These are phyloP conservation scores for Smutsia temminckii DNA, from an alignment of 2,797 vertebrate genomes.

Conservation along the genomic window DNA sequence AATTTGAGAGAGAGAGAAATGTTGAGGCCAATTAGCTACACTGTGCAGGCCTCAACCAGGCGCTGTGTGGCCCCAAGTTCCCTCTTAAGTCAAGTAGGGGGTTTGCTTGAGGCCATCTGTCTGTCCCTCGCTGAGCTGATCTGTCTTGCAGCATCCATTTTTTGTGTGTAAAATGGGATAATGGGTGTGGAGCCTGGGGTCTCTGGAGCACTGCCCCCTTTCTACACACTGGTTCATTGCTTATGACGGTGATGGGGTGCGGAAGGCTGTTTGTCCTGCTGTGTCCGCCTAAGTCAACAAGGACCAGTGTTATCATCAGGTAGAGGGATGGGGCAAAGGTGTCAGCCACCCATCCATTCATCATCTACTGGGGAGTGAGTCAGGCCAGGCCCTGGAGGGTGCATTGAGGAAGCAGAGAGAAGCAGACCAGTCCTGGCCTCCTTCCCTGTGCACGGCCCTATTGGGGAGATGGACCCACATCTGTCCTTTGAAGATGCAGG, in stretches of 20 bases:
- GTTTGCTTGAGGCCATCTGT: not conserved
- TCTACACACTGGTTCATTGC: rapidly evolving
- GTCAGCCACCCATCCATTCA: not conserved
- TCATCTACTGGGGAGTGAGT: rapidly evolving
- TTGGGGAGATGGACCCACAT: rapidly evolving
- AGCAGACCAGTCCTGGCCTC: rapidly evolving
- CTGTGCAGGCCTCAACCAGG: not conserved
- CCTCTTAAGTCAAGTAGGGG: not conserved
- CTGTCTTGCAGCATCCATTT: not conserved
- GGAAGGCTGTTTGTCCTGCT: rapidly evolving
- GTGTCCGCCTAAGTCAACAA: no score
- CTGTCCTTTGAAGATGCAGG: not conserved
- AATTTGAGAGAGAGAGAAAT: not conserved
- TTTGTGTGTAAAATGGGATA: not conserved
- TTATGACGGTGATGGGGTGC: rapidly evolving
- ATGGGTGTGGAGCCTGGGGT: not conserved
- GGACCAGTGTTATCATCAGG: no score
- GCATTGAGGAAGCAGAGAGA: not conserved
- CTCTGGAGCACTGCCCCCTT: not conserved
- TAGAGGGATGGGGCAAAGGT: no score
- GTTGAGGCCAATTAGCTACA: slow-evolving; percentile 1
- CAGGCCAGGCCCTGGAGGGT: not conserved
- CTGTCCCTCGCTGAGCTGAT: rapidly evolving
- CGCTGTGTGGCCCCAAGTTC: rapidly evolving
- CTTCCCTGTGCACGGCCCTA: rapidly evolving